Base-by-base conservation (phyloP, 2,888 invertebrate genomes). In the Drosophila trichaetosa region DNA sequence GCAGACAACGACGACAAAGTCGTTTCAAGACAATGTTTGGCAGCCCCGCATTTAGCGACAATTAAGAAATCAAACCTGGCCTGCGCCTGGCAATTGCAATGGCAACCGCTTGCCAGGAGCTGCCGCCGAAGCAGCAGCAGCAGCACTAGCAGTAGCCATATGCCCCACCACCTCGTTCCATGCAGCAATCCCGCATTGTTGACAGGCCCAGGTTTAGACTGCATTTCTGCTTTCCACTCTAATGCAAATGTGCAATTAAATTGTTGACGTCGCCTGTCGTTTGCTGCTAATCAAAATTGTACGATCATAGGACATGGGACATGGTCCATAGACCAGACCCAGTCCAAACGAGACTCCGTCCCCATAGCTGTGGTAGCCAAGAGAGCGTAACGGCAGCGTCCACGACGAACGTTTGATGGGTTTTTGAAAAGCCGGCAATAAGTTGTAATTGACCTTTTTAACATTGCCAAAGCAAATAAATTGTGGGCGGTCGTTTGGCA, bases 221-320 rank as follows among this genome's bases (percentile, higher is more conserved):
- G 59, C 67, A 67, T 59, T 67, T 64, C 68, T 74, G 79, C 86
- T 84, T 87, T 82, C 82, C 79, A 79, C 76, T 87, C 87, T 82
- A 90, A 87, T 90, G 90, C 87, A 87, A 87, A 87, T 90, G 82
- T 89, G 88, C 90, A 87, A 87, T 87, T 87, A 90, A 87, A 87
- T 87, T 87, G 87, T 87, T 87, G 87, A 80, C 79, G 83, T 74
- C 77, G 88, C 86, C 85, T 70, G 88, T 80, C 72, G 76, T 76
- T 83, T 65, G 72, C 69, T 53, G 82, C 87, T 81, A 88, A 90
- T 90, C 85, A 82, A 90, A 90, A 87, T 72, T 82, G 89, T 89
- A 78, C 89, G 82, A 90, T 87, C 86, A 77, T 73, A 87, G 81
- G 79, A 87, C 87, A 84, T 78, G 78, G 77, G 79, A 87, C 87